Evolutionary conservation across 2,888 invertebrate genomes (phyloP).

Genomic region (Folsomia candida): DNA sequence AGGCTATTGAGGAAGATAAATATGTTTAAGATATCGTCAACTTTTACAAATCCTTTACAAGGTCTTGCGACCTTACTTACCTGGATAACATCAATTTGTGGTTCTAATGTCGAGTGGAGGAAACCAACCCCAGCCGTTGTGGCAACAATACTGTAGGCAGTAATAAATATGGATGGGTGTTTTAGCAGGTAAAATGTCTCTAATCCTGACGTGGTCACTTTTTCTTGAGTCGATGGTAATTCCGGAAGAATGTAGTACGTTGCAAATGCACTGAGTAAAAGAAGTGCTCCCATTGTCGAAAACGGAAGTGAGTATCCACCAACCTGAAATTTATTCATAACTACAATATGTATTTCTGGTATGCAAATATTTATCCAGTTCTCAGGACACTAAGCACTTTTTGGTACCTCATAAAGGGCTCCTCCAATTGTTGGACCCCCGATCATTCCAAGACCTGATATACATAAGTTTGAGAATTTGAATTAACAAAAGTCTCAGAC

Average conservation of each 20-base stretch:
- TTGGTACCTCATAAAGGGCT: slow-evolving; percentile 52
- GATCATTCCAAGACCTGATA: slow-evolving; percentile 55
- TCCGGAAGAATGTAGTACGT: slow-evolving; percentile 71
- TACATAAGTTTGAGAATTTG: too few relatives aligned
- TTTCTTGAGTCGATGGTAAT: slow-evolving; percentile 54
- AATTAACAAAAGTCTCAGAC: too few relatives aligned
- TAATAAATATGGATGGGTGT: slow-evolving; percentile 48
- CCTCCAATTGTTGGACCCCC: slow-evolving; percentile 54
- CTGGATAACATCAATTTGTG: too few relatives aligned
- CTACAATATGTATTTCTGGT: background rate
- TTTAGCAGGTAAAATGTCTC: slow-evolving; percentile 42
- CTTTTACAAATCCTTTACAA: too few relatives aligned
- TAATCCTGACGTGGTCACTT: slow-evolving; percentile 50
- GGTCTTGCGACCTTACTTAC: too few relatives aligned
- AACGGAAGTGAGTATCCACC: slow-evolving; percentile 81
- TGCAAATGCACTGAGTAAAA: slow-evolving; percentile 72
- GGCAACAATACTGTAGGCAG: slow-evolving; percentile 47
- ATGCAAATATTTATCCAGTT: too few relatives aligned
- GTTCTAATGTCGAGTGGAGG: too few relatives aligned
- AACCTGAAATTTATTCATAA: slow-evolving; percentile 53
- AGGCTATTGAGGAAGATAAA: slow-evolving; percentile 58
- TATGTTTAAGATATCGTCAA: background rate
- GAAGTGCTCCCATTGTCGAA: slow-evolving; percentile 70
- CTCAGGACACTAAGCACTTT: background rate
- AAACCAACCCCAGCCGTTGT: slow-evolving; percentile 53